These are phyloP conservation scores for Cassiopea xamachana DNA, from an alignment of 30 jellyfish, hydroid and myxozoan genomes.

Conservation along the genomic window DNA sequence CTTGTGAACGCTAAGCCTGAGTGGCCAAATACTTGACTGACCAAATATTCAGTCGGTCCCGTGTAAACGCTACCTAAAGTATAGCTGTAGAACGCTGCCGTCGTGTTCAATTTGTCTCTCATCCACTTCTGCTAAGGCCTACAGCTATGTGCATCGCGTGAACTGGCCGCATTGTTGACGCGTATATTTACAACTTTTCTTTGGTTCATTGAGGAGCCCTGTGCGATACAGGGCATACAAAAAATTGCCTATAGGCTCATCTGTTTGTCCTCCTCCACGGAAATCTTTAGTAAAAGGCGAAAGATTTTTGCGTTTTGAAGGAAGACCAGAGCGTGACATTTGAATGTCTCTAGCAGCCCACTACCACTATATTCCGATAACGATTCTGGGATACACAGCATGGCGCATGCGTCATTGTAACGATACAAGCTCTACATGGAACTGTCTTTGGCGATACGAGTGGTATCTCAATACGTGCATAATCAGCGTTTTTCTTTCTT, in stretches of 20 bases:
- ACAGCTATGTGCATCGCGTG: too few species aligned
- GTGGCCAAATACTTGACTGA: too few species aligned
- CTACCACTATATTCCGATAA: not conserved
- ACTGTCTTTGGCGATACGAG: too few species aligned
- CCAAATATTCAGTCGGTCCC: too few species aligned
- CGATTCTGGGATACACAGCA: not conserved
- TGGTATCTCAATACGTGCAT: too few species aligned
- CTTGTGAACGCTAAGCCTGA: too few species aligned
- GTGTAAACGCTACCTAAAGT: too few species aligned
- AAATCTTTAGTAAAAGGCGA: constrained; percentile 59
- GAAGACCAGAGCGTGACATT: constrained; percentile 9
- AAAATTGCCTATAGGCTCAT: constrained; percentile 46
- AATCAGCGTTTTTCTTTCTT: not conserved
- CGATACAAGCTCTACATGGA: not conserved
- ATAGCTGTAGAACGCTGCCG: too few species aligned
- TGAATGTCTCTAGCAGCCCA: not conserved
- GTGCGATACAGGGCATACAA: not conserved
- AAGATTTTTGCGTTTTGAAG: constrained; percentile 20
- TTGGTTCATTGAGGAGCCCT: not conserved
- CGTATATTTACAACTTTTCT: not conserved
- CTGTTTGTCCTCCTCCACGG: constrained; percentile 63
- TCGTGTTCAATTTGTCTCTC: too few species aligned
- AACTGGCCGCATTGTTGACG: too few species aligned
- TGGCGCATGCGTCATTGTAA: not conserved
- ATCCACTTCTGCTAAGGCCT: too few species aligned